Conservation (phyloP, 92 coral and sea anemone species). For the Diadumene lineata region DNA sequence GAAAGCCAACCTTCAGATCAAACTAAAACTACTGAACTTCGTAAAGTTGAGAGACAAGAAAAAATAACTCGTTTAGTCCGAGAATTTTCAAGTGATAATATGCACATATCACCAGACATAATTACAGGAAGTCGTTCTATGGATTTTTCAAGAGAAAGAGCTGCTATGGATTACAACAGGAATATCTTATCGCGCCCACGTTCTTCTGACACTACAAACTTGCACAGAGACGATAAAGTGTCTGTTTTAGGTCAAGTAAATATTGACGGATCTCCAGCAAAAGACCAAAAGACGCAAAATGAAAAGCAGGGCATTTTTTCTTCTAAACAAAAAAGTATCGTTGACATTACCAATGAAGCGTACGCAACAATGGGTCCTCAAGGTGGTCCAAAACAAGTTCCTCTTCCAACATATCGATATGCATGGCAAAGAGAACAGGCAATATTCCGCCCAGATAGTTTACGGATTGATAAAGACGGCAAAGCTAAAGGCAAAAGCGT, state of each 20-base stretch:
- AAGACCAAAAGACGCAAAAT: not conserved
- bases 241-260: not conserved
- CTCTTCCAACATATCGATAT: constrained; percentile 16
- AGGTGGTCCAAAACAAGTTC: constrained; percentile 17
- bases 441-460: constrained; percentile 22
- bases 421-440: constrained; percentile 32
- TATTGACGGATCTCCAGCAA: not conserved
- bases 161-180: not conserved
- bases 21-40: not conserved
- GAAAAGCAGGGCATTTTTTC: constrained; percentile 5
- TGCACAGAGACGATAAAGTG: not conserved
- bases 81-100: not conserved
- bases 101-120: not conserved
- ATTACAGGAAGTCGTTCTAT: not conserved
- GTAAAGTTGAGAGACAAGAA: constrained; percentile 3
- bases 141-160: not conserved
- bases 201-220: not conserved
- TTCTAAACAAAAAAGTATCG: constrained; percentile 11
- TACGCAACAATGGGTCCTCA: constrained; percentile 19
- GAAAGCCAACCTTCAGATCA: not conserved
- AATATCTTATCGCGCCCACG: not conserved
- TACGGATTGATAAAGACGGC: not conserved
- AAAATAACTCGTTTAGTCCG: not conserved
- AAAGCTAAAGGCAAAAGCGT: not conserved
- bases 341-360: constrained; percentile 24